Evolutionary conservation across 2,113 vertebrate genomes (phyloP), one percentile per base, ranked within the genome.

Genomic region (Leucopsar rothschildi): DNA sequence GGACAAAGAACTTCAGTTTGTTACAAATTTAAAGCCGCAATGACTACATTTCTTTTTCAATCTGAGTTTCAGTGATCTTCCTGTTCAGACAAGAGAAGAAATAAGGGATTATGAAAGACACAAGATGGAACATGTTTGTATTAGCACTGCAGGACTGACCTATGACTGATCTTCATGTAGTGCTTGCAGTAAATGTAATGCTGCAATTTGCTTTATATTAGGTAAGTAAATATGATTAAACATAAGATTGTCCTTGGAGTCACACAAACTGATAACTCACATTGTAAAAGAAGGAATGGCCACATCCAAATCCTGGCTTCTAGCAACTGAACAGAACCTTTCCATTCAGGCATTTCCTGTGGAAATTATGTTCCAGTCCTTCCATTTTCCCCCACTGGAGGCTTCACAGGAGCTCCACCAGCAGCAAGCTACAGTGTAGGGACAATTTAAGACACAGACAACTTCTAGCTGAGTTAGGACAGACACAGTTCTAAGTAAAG

Each of bases 371-470:
- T 61, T n/a, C 57, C 35, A 28, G 21, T 87, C 44, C 44, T 76
- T 73, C 60, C 37, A 13, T 10, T 9, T n/a, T 27, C 11, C 42
- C 45, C 27, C 29, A 9, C 16, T 11, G 37, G 33, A 60, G 33
- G 55, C 47, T 66, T 63, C 59, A 35, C 16, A 79, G 65, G 65
- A 91, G 86, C 37, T 31, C 47, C 27, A 52, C 2, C 12, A 92
- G 39, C 2, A 60, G 22, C 1, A 2, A 79, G 28, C 15, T 15
- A 9, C 12, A 57, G 57, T 23, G 11, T 0, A 8, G 22, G 61
- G 45, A 50, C 70, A 61, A 9, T 3, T 20, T 60, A 45, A 61
- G 53, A 49, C 20, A 64, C 0, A 24, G 29, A 21, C 22, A 44
- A 6, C 19, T 42, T 60, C 2, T 2, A 10, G 5, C 10, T 6